Base-by-base conservation (phyloP, 2,888 invertebrate species). In the Pherbina coryleti region DNA sequence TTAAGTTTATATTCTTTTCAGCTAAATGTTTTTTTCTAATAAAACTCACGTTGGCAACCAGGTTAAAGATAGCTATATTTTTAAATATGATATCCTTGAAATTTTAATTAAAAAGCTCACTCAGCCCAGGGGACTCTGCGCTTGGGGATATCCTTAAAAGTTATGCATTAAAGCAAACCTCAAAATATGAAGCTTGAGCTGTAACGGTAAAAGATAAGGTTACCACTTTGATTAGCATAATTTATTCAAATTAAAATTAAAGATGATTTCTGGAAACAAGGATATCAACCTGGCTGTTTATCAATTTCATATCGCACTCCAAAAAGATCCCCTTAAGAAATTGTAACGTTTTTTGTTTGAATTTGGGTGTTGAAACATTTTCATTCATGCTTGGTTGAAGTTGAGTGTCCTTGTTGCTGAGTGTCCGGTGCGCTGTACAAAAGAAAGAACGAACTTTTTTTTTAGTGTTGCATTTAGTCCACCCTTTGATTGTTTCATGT, bases 201-300 rank as follows among this genome's bases (percentile, higher is more conserved):
- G 14, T 44, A 14, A 44, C 14, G 14, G 11, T 44, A 14, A 11
- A 11, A 44, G 44, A 44, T 44, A 44, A 44, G 44, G 14, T 44
- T 44, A 44, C 44, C 1, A 44, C 7, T 67, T 67, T 69, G 69
- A 69, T 69, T 69, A 51, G 28, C 28, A 69, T 69, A 69, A 69
- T 69, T 69, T 69, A 69, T 69, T 51, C 51, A 69, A 28, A 69
- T 51, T 51, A 69, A n/a, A n/a, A 69, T 17, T 51, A 14, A 28
- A 69, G 51, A 44, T 2, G 11, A 11, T 51, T 28, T 28, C 51
- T 60, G 14, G 25, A 5, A 25, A 51, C 19, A 69, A 69, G 51
- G 14, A 25, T 51, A 51, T n/a, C 69, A 51, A 5, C 51, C n/a
- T 60, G 25, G 28, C 8, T 60, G 28, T 17, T 28, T 51, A 28